Evolutionary conservation across 2,888 invertebrate genomes (phyloP).

Genomic region (Exephanes ischioxanthus): DNA sequence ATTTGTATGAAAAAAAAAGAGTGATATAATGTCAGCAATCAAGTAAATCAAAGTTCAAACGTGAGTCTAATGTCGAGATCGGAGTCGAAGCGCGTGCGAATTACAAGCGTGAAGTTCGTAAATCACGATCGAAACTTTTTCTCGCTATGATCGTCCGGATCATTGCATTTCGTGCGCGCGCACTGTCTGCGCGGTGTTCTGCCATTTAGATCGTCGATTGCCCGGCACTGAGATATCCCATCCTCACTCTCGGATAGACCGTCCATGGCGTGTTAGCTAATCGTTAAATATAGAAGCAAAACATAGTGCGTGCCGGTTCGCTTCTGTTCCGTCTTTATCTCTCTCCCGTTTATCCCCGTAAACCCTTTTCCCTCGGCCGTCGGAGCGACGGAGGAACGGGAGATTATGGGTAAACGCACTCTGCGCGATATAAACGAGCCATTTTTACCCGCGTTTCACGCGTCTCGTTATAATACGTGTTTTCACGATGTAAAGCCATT

Average conservation of each 20-base stretch:
- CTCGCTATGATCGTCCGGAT: too few species aligned
- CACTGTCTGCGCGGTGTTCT: constrained; percentile 50
- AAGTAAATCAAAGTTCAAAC: background rate
- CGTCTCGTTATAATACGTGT: constrained; percentile 16
- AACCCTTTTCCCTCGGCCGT: background rate
- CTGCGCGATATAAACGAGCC: constrained; percentile 36
- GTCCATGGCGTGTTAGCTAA: constrained; percentile 70
- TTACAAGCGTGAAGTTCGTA: too few species aligned
- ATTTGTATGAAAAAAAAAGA: too few species aligned
- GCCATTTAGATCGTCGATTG: constrained; percentile 55
- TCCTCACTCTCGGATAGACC: constrained; percentile 14
- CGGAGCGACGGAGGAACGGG: background rate
- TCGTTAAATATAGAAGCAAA: constrained; percentile 75
- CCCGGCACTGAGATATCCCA: constrained; percentile 49
- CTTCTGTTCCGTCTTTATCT: constrained; percentile 33
- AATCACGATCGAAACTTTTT: too few species aligned
- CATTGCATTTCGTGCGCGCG: constrained; percentile 25
- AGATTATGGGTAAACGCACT: constrained; percentile 29
- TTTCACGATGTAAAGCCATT: constrained; percentile 27
- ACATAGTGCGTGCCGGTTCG: constrained; percentile 25
- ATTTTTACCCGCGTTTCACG: constrained; percentile 43
- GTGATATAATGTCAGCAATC: background rate
- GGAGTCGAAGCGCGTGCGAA: background rate
- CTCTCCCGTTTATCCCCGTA: background rate
- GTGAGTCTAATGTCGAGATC: background rate